Conservation (phyloP, 2,113 vertebrate genomes). For the Paradoxurus hermaphroditus region DNA sequence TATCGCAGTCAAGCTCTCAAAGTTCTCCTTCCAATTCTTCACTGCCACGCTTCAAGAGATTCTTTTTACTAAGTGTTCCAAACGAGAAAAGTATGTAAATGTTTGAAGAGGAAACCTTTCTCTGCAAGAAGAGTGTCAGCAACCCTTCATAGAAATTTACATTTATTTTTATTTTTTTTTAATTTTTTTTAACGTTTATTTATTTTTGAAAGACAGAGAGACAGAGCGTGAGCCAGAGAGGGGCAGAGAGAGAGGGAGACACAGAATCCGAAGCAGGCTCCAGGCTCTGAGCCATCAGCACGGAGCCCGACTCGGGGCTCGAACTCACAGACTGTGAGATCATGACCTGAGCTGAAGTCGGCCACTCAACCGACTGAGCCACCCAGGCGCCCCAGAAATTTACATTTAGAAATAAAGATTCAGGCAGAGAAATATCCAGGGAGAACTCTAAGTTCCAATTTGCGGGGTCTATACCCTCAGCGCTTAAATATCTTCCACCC, state of each 20-base stretch:
- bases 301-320: too few relatives aligned
- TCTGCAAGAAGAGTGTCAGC: background rate
- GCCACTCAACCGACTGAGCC: too few relatives aligned
- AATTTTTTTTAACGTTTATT: too few relatives aligned
- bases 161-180: too few relatives aligned
- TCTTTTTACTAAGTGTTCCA: background rate
- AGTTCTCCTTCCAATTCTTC: background rate
- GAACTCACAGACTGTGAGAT: too few relatives aligned
- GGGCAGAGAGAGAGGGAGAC: too few relatives aligned
- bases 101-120: background rate
- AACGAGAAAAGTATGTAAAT: background rate
- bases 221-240: too few relatives aligned
- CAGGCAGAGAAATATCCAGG: background rate
- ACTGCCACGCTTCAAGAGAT: background rate
- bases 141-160: background rate
- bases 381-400: too few relatives aligned
- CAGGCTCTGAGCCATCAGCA: too few relatives aligned
- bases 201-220: too few relatives aligned
- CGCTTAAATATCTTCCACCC: background rate
- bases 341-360: too few relatives aligned
- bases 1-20: conserved; percentile 30
- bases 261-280: too few relatives aligned
- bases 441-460: background rate
- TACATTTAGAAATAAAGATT: background rate
- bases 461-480: background rate